Evolutionary conservation across 2,113 vertebrate species (phyloP).

Genomic region (Marcusenius ussheri): DNA sequence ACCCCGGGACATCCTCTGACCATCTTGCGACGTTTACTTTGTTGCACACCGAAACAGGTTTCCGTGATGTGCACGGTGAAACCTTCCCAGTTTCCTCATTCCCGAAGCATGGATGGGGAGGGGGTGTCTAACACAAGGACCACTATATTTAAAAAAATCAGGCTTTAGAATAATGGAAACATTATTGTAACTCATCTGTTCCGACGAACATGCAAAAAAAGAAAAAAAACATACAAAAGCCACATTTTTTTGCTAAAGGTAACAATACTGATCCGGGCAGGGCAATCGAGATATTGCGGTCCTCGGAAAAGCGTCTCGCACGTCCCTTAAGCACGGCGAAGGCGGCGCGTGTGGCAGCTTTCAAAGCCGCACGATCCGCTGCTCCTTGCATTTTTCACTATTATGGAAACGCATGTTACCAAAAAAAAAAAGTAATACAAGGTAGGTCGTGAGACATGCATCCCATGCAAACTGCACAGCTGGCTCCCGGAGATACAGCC

Average conservation of each 20-base stretch:
- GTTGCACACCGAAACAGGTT: constrained; percentile 10
- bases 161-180: not conserved
- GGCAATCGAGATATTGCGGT: not conserved
- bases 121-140: not conserved
- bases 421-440: constrained; percentile 7
- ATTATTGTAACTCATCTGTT: not conserved
- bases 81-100: constrained; percentile 5
- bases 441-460: not conserved
- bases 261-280: not conserved
- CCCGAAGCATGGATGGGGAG: constrained; percentile 10
- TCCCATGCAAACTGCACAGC: not conserved
- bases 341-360: not conserved
- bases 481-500: not conserved
- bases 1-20: constrained; percentile 13
- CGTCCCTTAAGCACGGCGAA: not conserved
- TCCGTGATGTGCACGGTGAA: not conserved
- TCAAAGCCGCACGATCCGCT: constrained; percentile 1
- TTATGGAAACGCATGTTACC: constrained; percentile 6
- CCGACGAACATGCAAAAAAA: not conserved
- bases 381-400: not conserved
- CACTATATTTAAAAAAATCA: not conserved
- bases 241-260: not conserved
- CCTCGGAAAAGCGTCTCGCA: not conserved
- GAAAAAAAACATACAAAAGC: not conserved
- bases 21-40: constrained; percentile 5